Base-by-base conservation (phyloP, 1,140 invertebrate genomes). In the Bombus fervidus region DNA sequence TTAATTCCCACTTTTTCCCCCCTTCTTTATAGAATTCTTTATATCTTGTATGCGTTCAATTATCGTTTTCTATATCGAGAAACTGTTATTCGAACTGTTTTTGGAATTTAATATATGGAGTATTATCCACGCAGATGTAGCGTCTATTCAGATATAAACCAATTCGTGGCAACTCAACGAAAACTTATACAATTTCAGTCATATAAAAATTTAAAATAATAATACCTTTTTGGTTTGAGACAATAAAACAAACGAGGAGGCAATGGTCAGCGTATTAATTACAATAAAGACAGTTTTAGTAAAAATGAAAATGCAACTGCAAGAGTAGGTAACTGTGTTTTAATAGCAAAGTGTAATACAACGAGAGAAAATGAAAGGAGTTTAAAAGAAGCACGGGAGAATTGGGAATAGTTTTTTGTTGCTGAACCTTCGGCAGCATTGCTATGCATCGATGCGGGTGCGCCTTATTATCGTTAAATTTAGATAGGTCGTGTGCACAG, bases 1-100 rank as follows among this genome's bases (percentile, higher is more conserved):
- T 84, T 87, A 87, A 87, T 85, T 77, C 68, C 28, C 47, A 53
- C 47, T 53, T 8, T n/a, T 64, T n/a, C 66, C 53, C 69, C 5
- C 4, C 12, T 66, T 15, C 4, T 8, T 15, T n/a, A 3, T n/a
- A n/a, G 1, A 13, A n/a, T 53, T 22, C 18, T 53, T 53, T 53
- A 53, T 53, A 53, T 53, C 18, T 53, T 22, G 18, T 1, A 22
- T 8, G 47, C 47, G 18, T 22, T 22, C 47, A 53, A 53, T 53
- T 53, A 53, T 6, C 47, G 47, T 53, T 22, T 53, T 53, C 47
- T 53, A 53, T 53, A 53, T 53, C 47, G 47, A 53, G 47, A 22
- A 53, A 53, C 47, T 53, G 18, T 22, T 22, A 15, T 53, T 53
- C 18, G 18, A 53, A 53, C 47, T 53, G 47, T 53, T 53, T 53